Percentiles rank a stretch among this genome's conserved stretches.
Conservation (phyloP, 2,888 invertebrate genomes). For the Aphidoletes aphidimyza region DNA sequence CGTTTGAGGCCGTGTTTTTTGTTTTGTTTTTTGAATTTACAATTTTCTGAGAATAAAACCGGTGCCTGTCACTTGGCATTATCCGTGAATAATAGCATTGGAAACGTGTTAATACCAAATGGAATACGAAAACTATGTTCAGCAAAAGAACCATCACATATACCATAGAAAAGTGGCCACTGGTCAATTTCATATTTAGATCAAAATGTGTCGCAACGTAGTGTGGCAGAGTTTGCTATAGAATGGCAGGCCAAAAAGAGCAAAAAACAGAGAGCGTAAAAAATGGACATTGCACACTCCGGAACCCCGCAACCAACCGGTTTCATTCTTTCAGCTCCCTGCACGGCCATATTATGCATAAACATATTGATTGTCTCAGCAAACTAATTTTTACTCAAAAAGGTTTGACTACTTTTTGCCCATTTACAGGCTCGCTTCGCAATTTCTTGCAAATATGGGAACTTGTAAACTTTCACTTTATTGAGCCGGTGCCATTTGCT, state of each 20-base stretch:
- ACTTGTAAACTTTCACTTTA: too few relatives aligned
- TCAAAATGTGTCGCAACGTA: conserved; percentile 23
- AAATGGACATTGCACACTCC: too few relatives aligned
- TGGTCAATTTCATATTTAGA: conserved; percentile 24
- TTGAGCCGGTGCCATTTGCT: too few relatives aligned
- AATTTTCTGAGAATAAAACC: neutral
- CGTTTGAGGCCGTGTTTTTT: too few relatives aligned
- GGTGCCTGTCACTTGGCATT: conserved; percentile 20
- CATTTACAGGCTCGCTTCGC: neutral
- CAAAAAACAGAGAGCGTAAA: too few relatives aligned
- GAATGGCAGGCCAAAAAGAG: too few relatives aligned
- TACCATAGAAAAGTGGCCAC: neutral
- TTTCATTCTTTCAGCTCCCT: neutral
- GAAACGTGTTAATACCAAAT: conserved; percentile 20
- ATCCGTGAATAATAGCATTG: conserved; percentile 51
- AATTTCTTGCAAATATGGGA: too few relatives aligned
- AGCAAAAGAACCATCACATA: neutral
- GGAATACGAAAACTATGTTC: neutral
- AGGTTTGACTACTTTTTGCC: conserved; percentile 15
- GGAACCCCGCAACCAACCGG: too few relatives aligned
- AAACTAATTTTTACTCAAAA: conserved; percentile 46
- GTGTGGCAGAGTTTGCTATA: neutral
- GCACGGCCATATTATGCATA: conserved; percentile 34
- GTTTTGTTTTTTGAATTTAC: neutral
- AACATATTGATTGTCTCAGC: conserved; percentile 51